phyloP scores from a whole-genome alignment of 1,140 invertebrate species.

The Bombus pascuorum region DNA sequence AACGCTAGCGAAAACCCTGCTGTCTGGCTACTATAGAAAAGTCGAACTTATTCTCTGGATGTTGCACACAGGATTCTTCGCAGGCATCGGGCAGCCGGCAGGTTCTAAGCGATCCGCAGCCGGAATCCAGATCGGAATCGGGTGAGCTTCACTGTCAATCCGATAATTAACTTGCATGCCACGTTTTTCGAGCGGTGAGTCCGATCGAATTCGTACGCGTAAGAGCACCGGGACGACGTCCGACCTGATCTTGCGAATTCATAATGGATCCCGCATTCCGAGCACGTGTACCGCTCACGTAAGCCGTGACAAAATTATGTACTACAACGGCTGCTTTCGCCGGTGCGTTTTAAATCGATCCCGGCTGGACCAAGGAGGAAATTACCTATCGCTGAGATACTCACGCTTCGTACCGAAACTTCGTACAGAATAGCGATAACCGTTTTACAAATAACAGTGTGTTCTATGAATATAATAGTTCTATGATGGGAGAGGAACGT shows the following conservation, averaged over 20 bases:
- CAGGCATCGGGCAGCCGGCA: constrained; percentile 15
- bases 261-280: constrained; percentile 53
- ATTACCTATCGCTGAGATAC: constrained; percentile 11
- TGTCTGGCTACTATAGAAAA: background rate
- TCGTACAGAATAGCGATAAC: background rate
- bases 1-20: background rate
- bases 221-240: constrained; percentile 14
- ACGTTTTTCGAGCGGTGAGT: constrained; percentile 53
- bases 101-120: constrained; percentile 45
- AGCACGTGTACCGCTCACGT: constrained; percentile 56
- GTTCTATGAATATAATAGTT: background rate
- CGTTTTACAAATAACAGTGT: no score
- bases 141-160: constrained; percentile 59
- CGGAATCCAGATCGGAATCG: constrained; percentile 48
- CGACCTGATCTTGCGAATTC: constrained; percentile 57
- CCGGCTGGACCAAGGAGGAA: constrained; percentile 23
- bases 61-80: constrained; percentile 45
- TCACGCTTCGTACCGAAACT: background rate
- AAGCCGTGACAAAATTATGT: constrained; percentile 62
- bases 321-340: constrained; percentile 57
- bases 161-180: constrained; percentile 56
- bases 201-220: constrained; percentile 50
- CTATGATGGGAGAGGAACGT: background rate
- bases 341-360: constrained; percentile 21
- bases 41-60: constrained; percentile 36